Evolutionary conservation across 2,888 invertebrate genomes (phyloP).

Genomic region (Ormyrus labotus): DNA sequence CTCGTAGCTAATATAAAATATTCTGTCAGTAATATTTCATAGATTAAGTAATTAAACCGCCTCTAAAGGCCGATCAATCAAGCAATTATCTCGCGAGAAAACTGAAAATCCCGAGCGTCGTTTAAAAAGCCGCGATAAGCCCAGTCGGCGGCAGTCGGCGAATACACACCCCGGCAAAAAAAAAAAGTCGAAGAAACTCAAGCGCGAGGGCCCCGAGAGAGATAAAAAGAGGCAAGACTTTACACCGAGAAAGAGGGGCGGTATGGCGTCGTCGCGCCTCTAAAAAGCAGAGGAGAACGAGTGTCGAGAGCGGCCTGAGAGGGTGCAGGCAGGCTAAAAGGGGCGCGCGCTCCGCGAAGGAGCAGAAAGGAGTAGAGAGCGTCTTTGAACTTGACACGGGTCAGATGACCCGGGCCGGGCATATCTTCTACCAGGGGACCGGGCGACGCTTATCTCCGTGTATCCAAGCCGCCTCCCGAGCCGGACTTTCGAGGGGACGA

Average conservation of each 20-base stretch:
- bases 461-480: background rate
- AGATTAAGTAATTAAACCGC: too few species aligned
- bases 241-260: too few species aligned
- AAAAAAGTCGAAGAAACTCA: background rate
- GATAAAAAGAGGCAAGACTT: too few species aligned
- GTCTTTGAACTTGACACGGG: slow-evolving; percentile 75
- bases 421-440: slow-evolving; percentile 11
- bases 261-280: background rate
- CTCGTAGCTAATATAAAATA: too few species aligned
- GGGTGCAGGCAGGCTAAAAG: slow-evolving; percentile 4
- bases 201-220: background rate
- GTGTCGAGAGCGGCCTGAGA: slow-evolving; percentile 32
- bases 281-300: background rate
- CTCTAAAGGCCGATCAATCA: too few species aligned
- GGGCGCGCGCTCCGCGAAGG: slow-evolving; percentile 31
- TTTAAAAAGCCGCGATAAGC: background rate
- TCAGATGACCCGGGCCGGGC: slow-evolving; percentile 66
- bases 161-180: too few species aligned
- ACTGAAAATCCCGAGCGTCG: background rate
- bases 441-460: background rate
- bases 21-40: too few species aligned
- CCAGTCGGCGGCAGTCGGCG: background rate
- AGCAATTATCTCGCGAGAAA: background rate
- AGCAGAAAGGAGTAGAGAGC: slow-evolving; percentile 31
- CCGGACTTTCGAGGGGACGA: slow-evolving; percentile 15